phyloP scores from a whole-genome alignment of 2,888 invertebrate genomes.

The Spodoptera exigua region DNA sequence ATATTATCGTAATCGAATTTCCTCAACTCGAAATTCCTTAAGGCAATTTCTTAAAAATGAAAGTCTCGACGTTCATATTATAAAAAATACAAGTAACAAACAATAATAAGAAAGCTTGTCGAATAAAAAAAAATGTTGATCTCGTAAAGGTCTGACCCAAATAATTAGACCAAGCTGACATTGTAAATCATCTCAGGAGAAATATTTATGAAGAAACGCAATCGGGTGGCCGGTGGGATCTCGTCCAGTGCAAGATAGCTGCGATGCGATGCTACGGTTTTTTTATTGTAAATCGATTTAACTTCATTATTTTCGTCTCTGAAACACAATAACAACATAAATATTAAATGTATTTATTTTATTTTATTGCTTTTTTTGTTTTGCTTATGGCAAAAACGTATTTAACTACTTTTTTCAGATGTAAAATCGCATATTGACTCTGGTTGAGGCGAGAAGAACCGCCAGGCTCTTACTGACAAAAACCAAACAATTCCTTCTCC shows the following conservation, averaged over 20 bases:
- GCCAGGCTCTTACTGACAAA: no score
- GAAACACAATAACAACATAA: no score
- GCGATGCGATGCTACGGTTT: slow-evolving; percentile 30
- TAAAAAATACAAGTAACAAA: slow-evolving; percentile 48
- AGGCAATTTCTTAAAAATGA: slow-evolving; percentile 51
- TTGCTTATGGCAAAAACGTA: no score
- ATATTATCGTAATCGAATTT: slow-evolving; percentile 41
- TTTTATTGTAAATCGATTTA: background rate
- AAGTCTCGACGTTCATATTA: slow-evolving; percentile 36
- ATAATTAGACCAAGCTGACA: slow-evolving; percentile 81
- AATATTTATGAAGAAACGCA: slow-evolving; percentile 79
- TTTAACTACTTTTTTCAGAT: no score
- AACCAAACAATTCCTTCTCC: no score
- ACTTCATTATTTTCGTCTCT: no score
- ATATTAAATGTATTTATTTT: no score
- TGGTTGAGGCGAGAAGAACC: no score
- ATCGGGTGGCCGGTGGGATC: slow-evolving; percentile 75
- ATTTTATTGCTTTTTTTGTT: no score
- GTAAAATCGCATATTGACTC: no score
- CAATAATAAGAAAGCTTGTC: slow-evolving; percentile 60
- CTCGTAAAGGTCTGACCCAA: slow-evolving; percentile 78
- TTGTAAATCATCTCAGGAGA: slow-evolving; percentile 82
- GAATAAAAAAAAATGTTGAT: slow-evolving; percentile 72
- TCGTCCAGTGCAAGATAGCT: slow-evolving; percentile 40
- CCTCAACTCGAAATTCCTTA: slow-evolving; percentile 26